phyloP scores from a whole-genome alignment of 1,140 invertebrate species.

The Mizuhopecten yessoensis region DNA sequence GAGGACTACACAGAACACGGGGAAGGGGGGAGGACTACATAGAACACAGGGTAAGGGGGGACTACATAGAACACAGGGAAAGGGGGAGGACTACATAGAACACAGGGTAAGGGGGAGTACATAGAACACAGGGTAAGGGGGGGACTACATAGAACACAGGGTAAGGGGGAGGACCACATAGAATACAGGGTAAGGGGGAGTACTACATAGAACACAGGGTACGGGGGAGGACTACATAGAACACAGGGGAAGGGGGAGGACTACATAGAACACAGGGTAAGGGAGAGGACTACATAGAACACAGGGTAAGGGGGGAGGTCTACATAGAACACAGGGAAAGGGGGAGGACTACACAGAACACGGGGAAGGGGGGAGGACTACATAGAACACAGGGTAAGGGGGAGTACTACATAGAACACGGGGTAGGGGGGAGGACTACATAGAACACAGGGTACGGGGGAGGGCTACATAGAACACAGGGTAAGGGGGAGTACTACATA shows the following conservation, averaged over 20 bases:
- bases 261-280: neutral
- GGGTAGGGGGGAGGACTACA: neutral
- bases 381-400: neutral
- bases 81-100: slow-evolving; percentile 73
- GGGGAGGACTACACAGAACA: neutral
- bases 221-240: neutral
- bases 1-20: neutral
- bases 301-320: neutral
- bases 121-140: neutral
- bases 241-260: neutral
- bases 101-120: slow-evolving; percentile 62
- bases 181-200: slow-evolving; percentile 45
- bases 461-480: neutral
- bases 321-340: neutral
- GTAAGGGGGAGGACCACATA: neutral
- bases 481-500: neutral
- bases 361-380: neutral
- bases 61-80: neutral
- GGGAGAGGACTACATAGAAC: neutral
- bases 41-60: neutral
- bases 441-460: neutral
- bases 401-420: neutral
- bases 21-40: neutral
- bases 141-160: neutral
- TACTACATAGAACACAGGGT: slow-evolving; percentile 75